Evolutionary conservation across 1,140 invertebrate species (phyloP).

Genomic region (Melitaea cinxia): DNA sequence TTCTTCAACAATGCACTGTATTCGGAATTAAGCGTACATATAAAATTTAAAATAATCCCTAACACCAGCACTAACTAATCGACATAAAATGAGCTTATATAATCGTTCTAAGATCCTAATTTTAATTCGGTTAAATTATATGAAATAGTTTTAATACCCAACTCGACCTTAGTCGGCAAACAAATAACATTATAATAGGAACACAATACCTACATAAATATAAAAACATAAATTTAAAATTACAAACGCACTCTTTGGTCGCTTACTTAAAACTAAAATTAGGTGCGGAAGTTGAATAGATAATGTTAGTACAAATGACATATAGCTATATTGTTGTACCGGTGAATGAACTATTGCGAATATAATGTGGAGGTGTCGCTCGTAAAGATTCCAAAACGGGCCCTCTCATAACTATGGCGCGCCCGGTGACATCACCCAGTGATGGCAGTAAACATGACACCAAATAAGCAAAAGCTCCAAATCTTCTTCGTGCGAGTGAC

Average conservation of each 20-base stretch:
- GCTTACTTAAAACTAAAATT: neutral
- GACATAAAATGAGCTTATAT: too few relatives aligned
- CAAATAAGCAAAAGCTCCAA: conserved; percentile 48
- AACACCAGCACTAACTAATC: too few relatives aligned
- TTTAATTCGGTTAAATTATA: too few relatives aligned
- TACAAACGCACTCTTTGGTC: neutral
- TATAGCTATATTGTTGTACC: conserved; percentile 45
- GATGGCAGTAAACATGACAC: conserved; percentile 50
- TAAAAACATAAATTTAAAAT: neutral
- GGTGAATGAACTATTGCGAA: conserved; percentile 75
- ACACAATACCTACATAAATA: too few relatives aligned
- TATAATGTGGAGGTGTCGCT: conserved; percentile 72
- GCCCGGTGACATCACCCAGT: conserved; percentile 65
- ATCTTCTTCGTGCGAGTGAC: conserved; percentile 47
- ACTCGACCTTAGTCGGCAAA: too few relatives aligned
- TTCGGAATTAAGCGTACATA: too few relatives aligned
- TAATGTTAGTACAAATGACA: conserved; percentile 51
- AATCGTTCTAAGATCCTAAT: too few relatives aligned
- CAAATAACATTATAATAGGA: too few relatives aligned
- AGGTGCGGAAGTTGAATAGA: conserved; percentile 39
- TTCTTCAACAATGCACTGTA: too few relatives aligned
- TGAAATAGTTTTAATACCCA: too few relatives aligned
- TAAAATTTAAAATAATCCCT: too few relatives aligned
- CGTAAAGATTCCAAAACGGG: conserved; percentile 74
- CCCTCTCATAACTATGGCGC: conserved; percentile 56